These are phyloP conservation scores for Bombus pyrosoma DNA, from an alignment of 1,140 invertebrate species.

Conservation along the genomic window DNA sequence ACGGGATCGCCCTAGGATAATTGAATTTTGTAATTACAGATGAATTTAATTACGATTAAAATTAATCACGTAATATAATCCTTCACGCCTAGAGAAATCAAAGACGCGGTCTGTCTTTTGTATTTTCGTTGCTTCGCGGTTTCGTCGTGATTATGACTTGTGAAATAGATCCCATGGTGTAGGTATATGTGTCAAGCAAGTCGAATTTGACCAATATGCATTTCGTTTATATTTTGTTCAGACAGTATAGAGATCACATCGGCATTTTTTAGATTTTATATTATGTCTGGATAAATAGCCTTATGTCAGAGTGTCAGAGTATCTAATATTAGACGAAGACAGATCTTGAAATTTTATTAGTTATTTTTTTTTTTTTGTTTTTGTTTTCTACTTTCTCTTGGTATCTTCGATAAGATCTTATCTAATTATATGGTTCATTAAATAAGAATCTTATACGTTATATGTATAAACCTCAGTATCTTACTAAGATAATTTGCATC, in stretches of 20 bases:
- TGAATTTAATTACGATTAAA: constrained; percentile 29
- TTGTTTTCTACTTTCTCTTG: no score
- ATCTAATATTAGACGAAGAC: no score
- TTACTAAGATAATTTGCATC: no score
- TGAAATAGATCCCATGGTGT: not conserved
- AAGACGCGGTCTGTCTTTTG: not conserved
- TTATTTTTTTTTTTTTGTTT: no score
- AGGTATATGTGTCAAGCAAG: no score
- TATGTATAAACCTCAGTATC: no score
- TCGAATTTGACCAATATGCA: not conserved
- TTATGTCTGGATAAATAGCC: not conserved
- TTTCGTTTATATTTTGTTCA: not conserved
- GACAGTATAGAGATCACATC: not conserved
- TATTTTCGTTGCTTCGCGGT: not conserved
- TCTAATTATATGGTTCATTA: no score
- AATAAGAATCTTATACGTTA: no score
- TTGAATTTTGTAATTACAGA: constrained; percentile 38
- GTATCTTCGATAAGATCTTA: no score
- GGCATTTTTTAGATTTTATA: not conserved
- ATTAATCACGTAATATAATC: constrained; percentile 27
- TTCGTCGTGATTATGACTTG: not conserved
- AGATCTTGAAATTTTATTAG: no score
- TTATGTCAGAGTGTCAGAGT: no score
- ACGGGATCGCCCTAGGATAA: constrained; percentile 9
- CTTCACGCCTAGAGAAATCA: no score